Evolutionary conservation across 2,888 invertebrate species (phyloP).

Genomic region (Frankliniella intonsa): DNA sequence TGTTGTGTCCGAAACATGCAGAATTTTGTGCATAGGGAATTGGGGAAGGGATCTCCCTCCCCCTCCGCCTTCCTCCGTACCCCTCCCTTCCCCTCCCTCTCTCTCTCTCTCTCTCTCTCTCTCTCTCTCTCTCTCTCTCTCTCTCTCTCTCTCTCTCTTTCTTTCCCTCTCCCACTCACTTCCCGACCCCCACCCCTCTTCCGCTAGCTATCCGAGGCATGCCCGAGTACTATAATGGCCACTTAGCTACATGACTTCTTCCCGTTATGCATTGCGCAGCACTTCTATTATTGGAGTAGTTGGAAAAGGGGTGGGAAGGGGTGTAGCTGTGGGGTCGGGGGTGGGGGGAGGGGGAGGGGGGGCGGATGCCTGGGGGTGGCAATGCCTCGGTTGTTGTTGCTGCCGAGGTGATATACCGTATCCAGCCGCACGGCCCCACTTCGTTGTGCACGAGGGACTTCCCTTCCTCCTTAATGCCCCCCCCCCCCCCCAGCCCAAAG

Average conservation of each 20-base stretch:
- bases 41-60: too few relatives aligned
- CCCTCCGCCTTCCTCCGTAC: neutral
- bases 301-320: neutral
- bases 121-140: too few relatives aligned
- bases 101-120: neutral
- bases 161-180: too few relatives aligned
- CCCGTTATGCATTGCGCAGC: neutral
- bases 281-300: neutral
- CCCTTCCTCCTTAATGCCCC: neutral
- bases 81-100: neutral
- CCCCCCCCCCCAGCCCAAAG: neutral
- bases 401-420: conserved; percentile 11
- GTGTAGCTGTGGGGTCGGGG: neutral
- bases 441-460: neutral
- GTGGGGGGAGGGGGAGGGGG: neutral
- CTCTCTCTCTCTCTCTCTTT: too few relatives aligned
- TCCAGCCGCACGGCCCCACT: neutral
- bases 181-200: too few relatives aligned
- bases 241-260: neutral
- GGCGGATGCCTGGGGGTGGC: neutral
- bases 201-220: neutral
- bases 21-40: too few relatives aligned
- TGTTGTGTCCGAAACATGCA: too few relatives aligned
- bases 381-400: neutral
- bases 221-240: neutral